phyloP scores from a whole-genome alignment of 2,888 invertebrate species.

The Philaethria dido region DNA sequence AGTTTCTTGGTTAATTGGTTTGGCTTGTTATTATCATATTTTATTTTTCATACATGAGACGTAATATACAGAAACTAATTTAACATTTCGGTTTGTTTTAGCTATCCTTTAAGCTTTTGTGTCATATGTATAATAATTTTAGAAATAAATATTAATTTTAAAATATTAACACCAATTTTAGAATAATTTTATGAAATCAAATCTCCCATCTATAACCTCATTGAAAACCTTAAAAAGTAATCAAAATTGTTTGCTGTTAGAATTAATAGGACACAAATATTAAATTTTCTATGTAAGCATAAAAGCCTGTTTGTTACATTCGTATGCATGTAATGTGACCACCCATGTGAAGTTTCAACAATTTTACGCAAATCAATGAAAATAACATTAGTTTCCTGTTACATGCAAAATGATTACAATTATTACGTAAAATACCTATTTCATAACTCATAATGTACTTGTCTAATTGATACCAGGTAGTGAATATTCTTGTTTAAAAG shows the following conservation, averaged over 20 bases:
- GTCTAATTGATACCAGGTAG: neutral
- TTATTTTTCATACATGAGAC: neutral
- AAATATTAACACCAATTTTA: too few species aligned
- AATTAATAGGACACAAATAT: neutral
- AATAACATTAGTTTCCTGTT: slow-evolving; percentile 28
- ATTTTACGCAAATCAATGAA: slow-evolving; percentile 34
- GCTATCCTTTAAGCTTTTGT: neutral
- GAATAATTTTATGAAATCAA: too few species aligned
- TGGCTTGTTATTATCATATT: slow-evolving; percentile 17
- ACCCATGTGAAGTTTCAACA: slow-evolving; percentile 11
- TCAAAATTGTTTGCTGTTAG: neutral
- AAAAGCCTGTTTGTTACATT: slow-evolving; percentile 5
- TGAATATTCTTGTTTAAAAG: slow-evolving; percentile 1
- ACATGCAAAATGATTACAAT: slow-evolving; percentile 25
- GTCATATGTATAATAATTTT: neutral
- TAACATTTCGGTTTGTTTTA: neutral
- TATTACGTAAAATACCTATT: slow-evolving; percentile 22
- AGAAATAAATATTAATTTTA: neutral
- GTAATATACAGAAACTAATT: too few species aligned
- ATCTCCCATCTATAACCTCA: too few species aligned
- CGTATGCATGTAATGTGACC: slow-evolving; percentile 7
- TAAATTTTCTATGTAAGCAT: neutral
- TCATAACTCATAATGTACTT: slow-evolving; percentile 5
- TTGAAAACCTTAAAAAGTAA: too few species aligned
- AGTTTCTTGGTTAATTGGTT: slow-evolving; percentile 54